A percentile compares a stretch with the other conserved stretches of the same genome.
phyloP scores from a whole-genome alignment of 2,888 invertebrate species.

The Platycheirus rosarum region DNA sequence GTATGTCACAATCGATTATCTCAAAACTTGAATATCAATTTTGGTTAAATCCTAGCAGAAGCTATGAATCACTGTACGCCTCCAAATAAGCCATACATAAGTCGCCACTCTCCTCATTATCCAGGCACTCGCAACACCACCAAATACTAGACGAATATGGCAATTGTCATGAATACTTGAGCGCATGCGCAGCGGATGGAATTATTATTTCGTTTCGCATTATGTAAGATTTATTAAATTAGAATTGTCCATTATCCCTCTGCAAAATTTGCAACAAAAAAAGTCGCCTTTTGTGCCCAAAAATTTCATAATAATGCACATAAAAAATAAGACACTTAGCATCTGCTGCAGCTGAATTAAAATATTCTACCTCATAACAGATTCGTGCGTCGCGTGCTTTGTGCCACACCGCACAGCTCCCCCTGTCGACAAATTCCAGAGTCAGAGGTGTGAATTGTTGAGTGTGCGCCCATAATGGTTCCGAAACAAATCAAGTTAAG shows the following conservation, averaged over 20 bases:
- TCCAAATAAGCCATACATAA: slow-evolving; percentile 38
- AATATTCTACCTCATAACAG: slow-evolving; percentile 46
- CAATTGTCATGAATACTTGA: slow-evolving; percentile 59
- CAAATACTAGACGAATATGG: slow-evolving; percentile 63
- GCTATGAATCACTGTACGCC: slow-evolving; percentile 56
- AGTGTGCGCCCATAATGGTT: slow-evolving; percentile 43
- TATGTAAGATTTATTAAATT: slow-evolving; percentile 68
- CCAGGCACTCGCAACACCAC: slow-evolving; percentile 35
- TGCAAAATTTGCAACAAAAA: slow-evolving; percentile 48
- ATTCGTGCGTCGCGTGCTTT: slow-evolving; percentile 26
- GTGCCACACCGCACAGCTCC: slow-evolving; percentile 6
- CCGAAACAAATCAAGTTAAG: slow-evolving; percentile 61
- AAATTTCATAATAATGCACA: slow-evolving; percentile 59
- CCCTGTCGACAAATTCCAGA: not conserved
- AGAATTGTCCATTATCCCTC: slow-evolving; percentile 67
- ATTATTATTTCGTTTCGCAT: slow-evolving; percentile 58
- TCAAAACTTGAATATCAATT: slow-evolving; percentile 20
- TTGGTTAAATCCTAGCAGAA: slow-evolving; percentile 52
- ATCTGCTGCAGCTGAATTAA: slow-evolving; percentile 36
- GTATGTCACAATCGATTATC: slow-evolving; percentile 38
- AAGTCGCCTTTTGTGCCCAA: slow-evolving; percentile 43
- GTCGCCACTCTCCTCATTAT: slow-evolving; percentile 56
- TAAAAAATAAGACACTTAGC: slow-evolving; percentile 34
- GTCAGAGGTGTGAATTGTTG: slow-evolving; percentile 55
- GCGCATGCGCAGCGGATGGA: slow-evolving; percentile 37